Percentiles rank a stretch among this genome's conserved stretches.
phyloP scores from a whole-genome alignment of 37 sponge, comb jelly and placozoan species.

The Ephydatia muelleri region DNA sequence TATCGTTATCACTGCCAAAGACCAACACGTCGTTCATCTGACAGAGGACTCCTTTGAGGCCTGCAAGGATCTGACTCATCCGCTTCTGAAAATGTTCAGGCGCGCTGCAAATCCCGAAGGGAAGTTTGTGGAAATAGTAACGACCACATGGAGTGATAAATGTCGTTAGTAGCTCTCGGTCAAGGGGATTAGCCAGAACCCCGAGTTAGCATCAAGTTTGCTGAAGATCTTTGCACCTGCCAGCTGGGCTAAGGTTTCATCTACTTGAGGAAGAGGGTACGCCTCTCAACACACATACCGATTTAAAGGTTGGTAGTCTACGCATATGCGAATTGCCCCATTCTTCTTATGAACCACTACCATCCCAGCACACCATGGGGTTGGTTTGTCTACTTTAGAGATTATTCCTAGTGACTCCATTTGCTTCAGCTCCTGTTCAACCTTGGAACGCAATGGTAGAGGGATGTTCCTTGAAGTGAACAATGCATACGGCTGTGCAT shows the following conservation, averaged over 20 bases:
- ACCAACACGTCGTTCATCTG: slow-evolving; percentile 52
- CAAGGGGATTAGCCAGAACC: slow-evolving; percentile 11
- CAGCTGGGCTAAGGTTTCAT: slow-evolving; percentile 14
- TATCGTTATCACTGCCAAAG: slow-evolving; percentile 29
- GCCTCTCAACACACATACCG: slow-evolving; percentile 9
- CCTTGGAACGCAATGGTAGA: slow-evolving; percentile 22
- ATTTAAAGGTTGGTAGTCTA: slow-evolving; percentile 22
- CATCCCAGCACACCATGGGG: slow-evolving; percentile 44
- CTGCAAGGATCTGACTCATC: slow-evolving; percentile 19
- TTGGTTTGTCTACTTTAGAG: slow-evolving; percentile 29
- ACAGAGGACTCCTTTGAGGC: slow-evolving; percentile 44
- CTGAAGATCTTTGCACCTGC: slow-evolving; percentile 15
- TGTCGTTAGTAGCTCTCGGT: slow-evolving; percentile 2
- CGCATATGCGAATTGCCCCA: slow-evolving; percentile 27
- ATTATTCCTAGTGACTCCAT: slow-evolving; percentile 29
- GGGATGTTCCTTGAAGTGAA: slow-evolving; percentile 36
- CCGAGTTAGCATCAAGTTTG: slow-evolving; percentile 27
- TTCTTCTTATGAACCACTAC: slow-evolving; percentile 35
- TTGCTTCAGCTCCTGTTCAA: slow-evolving; percentile 18
- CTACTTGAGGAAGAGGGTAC: slow-evolving; percentile 17
- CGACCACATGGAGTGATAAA: slow-evolving; percentile 12
- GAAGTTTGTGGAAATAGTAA: slow-evolving; percentile 6
- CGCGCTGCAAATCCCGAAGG: slow-evolving; percentile 30
- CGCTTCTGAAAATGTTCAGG: slow-evolving; percentile 27
- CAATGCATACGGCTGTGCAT: slow-evolving; percentile 24